A percentile compares a stretch with the other conserved stretches of the same genome.
These are phyloP conservation scores for Fregetta grallaria DNA, from an alignment of 2,113 vertebrate species.

Conservation along the genomic window DNA sequence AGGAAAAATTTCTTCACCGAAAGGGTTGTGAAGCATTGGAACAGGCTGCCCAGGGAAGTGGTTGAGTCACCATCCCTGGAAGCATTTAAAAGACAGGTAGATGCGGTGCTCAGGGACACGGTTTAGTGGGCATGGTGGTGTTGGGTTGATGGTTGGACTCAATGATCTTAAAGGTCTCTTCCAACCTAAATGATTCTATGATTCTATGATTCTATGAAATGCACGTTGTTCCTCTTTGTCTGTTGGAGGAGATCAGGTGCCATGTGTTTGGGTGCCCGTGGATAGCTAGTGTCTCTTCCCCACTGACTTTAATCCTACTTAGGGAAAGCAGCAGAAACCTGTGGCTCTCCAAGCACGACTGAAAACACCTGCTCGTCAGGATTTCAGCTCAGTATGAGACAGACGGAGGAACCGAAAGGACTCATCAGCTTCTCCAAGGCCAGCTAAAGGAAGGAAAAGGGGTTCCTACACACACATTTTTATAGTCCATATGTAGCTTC, in stretches of 20 bases:
- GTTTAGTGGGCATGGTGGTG: no score
- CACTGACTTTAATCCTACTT: background rate
- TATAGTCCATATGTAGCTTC: background rate
- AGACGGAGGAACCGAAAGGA: rapidly evolving
- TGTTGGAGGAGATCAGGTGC: background rate
- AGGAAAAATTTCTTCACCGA: no score
- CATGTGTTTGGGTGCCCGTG: background rate
- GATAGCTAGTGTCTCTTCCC: background rate
- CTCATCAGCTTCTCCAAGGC: background rate
- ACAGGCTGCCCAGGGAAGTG: no score
- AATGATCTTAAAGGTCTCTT: no score
- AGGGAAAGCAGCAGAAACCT: background rate
- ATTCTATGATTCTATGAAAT: no score
- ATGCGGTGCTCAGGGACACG: no score
- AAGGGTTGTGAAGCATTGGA: no score
- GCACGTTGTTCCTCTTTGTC: background rate
- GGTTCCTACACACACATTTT: background rate
- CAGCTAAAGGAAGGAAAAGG: background rate
- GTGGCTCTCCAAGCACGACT: background rate
- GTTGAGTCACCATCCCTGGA: no score
- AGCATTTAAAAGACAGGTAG: no score
- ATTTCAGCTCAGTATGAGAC: background rate
- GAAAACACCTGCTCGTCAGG: background rate
- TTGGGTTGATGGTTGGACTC: no score
- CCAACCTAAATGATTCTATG: no score